Conservation (phyloP, 2,888 invertebrate species). For the Acronicta alni region DNA sequence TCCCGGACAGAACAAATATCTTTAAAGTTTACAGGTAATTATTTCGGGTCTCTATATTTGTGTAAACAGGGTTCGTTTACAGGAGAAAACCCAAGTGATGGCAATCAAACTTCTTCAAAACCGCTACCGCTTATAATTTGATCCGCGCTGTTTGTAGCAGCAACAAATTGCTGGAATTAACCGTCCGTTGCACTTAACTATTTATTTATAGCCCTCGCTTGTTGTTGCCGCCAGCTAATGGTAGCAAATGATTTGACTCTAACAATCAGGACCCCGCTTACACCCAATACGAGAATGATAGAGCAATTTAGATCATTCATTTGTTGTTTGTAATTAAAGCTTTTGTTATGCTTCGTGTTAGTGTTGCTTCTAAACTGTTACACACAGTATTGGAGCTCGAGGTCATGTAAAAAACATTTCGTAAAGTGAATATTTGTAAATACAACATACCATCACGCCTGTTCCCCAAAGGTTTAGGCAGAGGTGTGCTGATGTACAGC, state of each 20-base stretch:
- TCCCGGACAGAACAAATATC: too few species aligned
- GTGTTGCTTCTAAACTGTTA: background rate
- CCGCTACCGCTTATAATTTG: conserved; percentile 38
- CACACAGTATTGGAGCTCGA: too few species aligned
- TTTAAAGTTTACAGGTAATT: too few species aligned
- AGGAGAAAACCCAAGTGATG: too few species aligned
- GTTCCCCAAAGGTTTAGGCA: too few species aligned
- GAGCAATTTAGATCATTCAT: conserved; percentile 19
- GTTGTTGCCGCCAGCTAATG: conserved; percentile 63
- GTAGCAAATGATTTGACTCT: conserved; percentile 57
- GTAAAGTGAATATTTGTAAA: too few species aligned
- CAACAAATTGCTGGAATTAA: conserved; percentile 79
- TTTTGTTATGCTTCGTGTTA: conserved; percentile 2
- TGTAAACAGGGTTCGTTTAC: too few species aligned
- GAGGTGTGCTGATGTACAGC: too few species aligned
- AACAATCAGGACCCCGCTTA: conserved; percentile 54
- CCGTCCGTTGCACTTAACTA: conserved; percentile 75
- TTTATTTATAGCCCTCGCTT: conserved; percentile 71
- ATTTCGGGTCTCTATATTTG: too few species aligned
- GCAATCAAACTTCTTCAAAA: too few species aligned
- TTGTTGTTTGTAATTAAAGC: conserved; percentile 13
- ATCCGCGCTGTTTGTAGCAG: conserved; percentile 51
- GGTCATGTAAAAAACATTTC: too few species aligned
- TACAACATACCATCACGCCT: too few species aligned
- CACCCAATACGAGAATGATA: conserved; percentile 6